A percentile compares a stretch with the other conserved stretches of the same genome.
These are phyloP conservation scores for Pantala flavescens DNA, from an alignment of 1,140 invertebrate genomes.

Conservation along the genomic window DNA sequence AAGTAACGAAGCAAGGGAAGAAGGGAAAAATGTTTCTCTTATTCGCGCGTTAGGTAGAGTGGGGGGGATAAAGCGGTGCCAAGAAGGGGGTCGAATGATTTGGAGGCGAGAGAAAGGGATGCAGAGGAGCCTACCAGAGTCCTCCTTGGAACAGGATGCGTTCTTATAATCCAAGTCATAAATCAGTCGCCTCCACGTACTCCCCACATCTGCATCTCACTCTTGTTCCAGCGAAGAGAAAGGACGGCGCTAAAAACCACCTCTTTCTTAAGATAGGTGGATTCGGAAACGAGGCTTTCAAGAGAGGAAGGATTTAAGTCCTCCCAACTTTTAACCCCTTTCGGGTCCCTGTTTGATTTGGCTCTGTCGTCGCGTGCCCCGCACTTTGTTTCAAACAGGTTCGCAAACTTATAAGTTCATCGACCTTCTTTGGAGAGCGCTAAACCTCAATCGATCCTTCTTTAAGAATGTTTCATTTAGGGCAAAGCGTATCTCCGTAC, in stretches of 20 bases:
- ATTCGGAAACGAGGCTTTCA: too few relatives aligned
- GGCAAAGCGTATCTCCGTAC: too few relatives aligned
- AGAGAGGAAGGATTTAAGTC: too few relatives aligned
- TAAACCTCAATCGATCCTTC: too few relatives aligned
- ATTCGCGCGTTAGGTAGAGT: neutral
- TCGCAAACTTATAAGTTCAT: too few relatives aligned
- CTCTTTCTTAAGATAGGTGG: neutral
- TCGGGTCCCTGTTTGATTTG: too few relatives aligned
- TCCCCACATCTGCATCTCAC: neutral
- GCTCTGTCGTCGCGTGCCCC: too few relatives aligned
- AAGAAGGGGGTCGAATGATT: neutral
- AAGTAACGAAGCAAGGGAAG: neutral
- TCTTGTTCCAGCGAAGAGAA: neutral
- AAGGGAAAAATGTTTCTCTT: neutral
- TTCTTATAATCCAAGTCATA: neutral
- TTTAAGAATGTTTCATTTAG: too few relatives aligned
- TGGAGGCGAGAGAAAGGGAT: neutral
- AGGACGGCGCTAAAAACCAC: neutral
- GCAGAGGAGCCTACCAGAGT: neutral
- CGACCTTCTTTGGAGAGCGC: too few relatives aligned
- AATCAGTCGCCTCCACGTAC: neutral
- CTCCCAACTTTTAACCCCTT: too few relatives aligned
- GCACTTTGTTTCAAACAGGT: too few relatives aligned
- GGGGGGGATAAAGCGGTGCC: neutral
- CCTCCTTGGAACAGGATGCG: constrained; percentile 6